These are phyloP conservation scores for Cassiopea xamachana DNA, from an alignment of 30 jellyfish, hydroid and myxozoan species.

Conservation along the genomic window DNA sequence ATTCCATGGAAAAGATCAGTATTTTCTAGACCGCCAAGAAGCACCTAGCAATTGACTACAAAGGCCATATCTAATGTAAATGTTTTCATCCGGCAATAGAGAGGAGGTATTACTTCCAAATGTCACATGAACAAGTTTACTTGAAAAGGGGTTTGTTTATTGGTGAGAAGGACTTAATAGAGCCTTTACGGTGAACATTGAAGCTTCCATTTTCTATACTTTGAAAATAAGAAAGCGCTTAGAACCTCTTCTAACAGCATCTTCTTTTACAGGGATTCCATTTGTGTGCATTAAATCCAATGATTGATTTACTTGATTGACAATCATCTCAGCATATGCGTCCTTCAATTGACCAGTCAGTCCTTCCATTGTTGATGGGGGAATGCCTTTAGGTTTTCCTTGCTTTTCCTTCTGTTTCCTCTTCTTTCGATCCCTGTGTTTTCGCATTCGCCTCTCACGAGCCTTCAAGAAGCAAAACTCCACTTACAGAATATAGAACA, in stretches of 20 bases:
- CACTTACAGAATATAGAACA: not conserved
- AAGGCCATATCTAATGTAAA: no score
- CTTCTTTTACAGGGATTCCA: conserved; percentile 71
- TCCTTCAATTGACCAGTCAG: conserved; percentile 59
- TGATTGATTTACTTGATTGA: conserved; percentile 19
- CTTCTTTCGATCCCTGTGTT: conserved; percentile 57
- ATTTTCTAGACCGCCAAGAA: no score
- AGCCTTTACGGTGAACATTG: not conserved
- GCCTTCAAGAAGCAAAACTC: conserved; percentile 9
- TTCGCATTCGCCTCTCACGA: conserved; percentile 51
- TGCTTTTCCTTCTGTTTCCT: conserved; percentile 41
- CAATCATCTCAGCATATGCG: conserved; percentile 43
- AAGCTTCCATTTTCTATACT: no score
- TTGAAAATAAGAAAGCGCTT: not conserved
- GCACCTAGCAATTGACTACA: no score
- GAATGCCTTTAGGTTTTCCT: conserved; percentile 9
- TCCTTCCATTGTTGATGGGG: conserved; percentile 68
- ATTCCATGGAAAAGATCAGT: no score
- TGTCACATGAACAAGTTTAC: no score
- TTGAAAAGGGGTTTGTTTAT: no score
- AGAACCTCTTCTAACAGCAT: conserved; percentile 63
- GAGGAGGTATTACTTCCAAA: no score
- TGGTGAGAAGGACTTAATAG: no score
- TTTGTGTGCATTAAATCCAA: conserved; percentile 67
- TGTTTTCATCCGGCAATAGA: no score